phyloP scores from a whole-genome alignment of 1,140 invertebrate species.

The Aporrectodea caliginosa region DNA sequence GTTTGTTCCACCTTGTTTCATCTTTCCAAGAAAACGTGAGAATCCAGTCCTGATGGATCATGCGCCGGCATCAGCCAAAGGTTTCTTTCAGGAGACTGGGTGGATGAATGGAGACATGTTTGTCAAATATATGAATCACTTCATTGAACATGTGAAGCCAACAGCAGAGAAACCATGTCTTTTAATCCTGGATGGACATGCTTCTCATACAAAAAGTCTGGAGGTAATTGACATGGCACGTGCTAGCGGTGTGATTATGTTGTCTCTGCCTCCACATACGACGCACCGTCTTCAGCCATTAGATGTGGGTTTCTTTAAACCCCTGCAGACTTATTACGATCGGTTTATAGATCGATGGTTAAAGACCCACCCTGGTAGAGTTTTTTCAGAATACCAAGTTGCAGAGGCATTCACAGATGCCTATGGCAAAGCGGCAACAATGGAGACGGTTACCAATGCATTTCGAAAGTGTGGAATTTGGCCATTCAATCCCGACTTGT shows the following conservation, averaged over 20 bases:
- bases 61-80: neutral
- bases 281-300: conserved; percentile 52
- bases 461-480: conserved; percentile 50
- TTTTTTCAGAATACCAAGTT: conserved; percentile 41
- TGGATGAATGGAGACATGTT: neutral
- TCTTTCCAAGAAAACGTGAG: neutral
- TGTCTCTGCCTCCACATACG: conserved; percentile 51
- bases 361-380: neutral
- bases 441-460: conserved; percentile 48
- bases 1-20: neutral
- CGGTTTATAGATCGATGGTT: conserved; percentile 45
- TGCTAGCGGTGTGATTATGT: conserved; percentile 64
- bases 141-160: neutral
- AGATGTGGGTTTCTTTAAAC: conserved; percentile 48
- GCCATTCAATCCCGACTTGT: conserved; percentile 48
- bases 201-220: neutral
- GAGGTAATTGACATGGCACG: conserved; percentile 32
- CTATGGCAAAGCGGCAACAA: conserved; percentile 47
- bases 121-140: neutral
- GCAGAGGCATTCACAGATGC: conserved; percentile 42
- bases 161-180: neutral
- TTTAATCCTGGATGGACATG: neutral
- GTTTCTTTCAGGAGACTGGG: neutral
- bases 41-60: neutral
- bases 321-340: conserved; percentile 47